Conservation (phyloP, 2,888 invertebrate genomes). For the Falcaria lacertinaria region DNA sequence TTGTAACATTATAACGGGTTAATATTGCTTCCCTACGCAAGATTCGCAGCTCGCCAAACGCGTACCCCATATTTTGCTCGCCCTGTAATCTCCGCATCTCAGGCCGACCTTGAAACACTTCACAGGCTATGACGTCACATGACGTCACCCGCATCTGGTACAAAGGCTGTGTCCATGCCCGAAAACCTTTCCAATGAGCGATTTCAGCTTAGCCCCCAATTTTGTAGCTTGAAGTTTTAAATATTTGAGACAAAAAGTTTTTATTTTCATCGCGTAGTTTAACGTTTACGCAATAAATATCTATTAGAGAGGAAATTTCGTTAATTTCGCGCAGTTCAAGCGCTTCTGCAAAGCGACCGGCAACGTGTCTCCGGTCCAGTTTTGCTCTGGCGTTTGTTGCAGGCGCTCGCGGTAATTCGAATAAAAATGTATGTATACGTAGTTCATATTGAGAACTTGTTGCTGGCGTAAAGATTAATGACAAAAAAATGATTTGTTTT, state of each 20-base stretch:
- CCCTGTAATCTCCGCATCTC: neutral
- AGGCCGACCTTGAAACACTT: neutral
- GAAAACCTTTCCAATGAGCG: neutral
- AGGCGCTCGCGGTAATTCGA: slow-evolving; percentile 51
- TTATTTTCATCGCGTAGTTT: neutral
- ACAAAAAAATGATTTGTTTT: neutral
- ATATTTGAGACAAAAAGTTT: neutral
- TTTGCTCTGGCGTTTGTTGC: slow-evolving; percentile 35
- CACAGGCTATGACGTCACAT: neutral
- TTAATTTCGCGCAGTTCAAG: slow-evolving; percentile 1
- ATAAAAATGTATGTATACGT: slow-evolving; percentile 1
- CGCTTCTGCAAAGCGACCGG: slow-evolving; percentile 2
- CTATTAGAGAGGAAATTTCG: neutral
- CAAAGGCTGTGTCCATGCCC: neutral
- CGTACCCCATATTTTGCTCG: neutral
- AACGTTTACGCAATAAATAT: neutral
- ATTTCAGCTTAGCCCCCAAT: too few species aligned
- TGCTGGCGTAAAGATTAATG: neutral
- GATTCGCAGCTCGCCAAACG: neutral
- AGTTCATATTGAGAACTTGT: neutral
- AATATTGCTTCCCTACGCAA: neutral
- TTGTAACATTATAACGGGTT: too few species aligned
- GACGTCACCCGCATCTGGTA: neutral
- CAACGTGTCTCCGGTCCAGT: slow-evolving; percentile 6
- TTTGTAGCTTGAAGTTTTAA: neutral